A percentile compares a stretch with the other conserved stretches of the same genome.
These are phyloP conservation scores for Trichomalopsis sarcophagae DNA, from an alignment of 1,140 invertebrate species.

Conservation along the genomic window DNA sequence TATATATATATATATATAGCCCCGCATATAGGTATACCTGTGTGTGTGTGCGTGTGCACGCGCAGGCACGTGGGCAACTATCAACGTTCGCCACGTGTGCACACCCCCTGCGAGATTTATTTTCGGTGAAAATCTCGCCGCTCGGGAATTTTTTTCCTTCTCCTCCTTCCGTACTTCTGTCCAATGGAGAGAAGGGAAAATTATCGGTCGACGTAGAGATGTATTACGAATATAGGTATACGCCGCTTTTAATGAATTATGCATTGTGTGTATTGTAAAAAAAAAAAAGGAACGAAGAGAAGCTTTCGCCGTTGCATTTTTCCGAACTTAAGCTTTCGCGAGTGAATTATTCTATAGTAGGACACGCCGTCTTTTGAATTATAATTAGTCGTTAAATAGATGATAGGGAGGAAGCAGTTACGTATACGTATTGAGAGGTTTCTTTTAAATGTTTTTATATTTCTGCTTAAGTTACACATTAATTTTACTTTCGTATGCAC, in stretches of 20 bases:
- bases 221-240: background rate
- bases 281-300: background rate
- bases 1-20: background rate
- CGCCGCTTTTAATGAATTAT: background rate
- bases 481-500: background rate
- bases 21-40: background rate
- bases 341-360: constrained; percentile 17
- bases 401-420: constrained; percentile 6
- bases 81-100: background rate
- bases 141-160: background rate
- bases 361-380: background rate
- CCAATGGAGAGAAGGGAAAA: too few species aligned
- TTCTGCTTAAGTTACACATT: background rate
- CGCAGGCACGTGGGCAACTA: background rate
- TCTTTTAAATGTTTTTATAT: background rate
- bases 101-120: constrained; percentile 8
- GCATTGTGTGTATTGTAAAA: background rate
- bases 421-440: background rate
- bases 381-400: constrained; percentile 21
- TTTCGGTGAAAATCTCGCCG: background rate
- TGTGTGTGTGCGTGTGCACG: background rate
- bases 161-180: background rate
- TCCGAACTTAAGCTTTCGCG: constrained; percentile 18
- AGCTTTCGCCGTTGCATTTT: constrained; percentile 13
- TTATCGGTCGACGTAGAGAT: too few species aligned